Percentiles rank a stretch among this genome's conserved stretches.
phyloP scores from a whole-genome alignment of 2,113 vertebrate species.

The Forbesichthys papilliferus region DNA sequence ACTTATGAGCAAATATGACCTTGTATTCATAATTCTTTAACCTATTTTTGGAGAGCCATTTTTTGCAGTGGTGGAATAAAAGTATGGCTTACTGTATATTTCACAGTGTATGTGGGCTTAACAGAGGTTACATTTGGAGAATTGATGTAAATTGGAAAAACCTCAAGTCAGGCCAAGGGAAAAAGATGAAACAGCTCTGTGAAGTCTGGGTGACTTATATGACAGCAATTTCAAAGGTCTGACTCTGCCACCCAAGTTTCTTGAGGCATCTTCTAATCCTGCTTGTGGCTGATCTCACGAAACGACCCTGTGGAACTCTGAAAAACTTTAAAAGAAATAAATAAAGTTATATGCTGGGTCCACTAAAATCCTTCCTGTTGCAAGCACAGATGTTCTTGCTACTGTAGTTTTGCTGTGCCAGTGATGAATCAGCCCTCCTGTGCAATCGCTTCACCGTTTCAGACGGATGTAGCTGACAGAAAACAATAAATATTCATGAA shows the following conservation, averaged over 20 bases:
- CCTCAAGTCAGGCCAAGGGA: not conserved
- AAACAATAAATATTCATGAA: conserved; percentile 65
- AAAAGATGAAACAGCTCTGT: not conserved
- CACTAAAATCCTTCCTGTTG: not conserved
- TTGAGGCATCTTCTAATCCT: not conserved
- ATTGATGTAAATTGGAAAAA: not conserved
- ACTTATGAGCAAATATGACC: too few relatives aligned
- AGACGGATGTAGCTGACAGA: conserved; percentile 47
- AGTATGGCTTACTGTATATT: too few relatives aligned
- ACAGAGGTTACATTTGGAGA: not conserved
- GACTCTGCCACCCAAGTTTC: not conserved
- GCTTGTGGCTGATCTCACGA: not conserved
- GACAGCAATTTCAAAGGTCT: not conserved
- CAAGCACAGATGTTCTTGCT: not conserved
- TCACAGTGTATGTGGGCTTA: too few relatives aligned
- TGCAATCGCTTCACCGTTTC: conserved; percentile 23
- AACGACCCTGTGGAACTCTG: not conserved
- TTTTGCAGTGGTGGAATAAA: too few relatives aligned
- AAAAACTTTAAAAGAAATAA: too few relatives aligned
- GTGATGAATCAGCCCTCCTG: conserved; percentile 54
- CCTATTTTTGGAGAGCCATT: too few relatives aligned
- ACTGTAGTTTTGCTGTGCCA: conserved; percentile 20
- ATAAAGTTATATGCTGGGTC: not conserved
- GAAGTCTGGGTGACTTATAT: not conserved
- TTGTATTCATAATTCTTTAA: too few relatives aligned